Conservation (phyloP, 2,797 vertebrate species). For the Neosilurus hyrtlii region DNA sequence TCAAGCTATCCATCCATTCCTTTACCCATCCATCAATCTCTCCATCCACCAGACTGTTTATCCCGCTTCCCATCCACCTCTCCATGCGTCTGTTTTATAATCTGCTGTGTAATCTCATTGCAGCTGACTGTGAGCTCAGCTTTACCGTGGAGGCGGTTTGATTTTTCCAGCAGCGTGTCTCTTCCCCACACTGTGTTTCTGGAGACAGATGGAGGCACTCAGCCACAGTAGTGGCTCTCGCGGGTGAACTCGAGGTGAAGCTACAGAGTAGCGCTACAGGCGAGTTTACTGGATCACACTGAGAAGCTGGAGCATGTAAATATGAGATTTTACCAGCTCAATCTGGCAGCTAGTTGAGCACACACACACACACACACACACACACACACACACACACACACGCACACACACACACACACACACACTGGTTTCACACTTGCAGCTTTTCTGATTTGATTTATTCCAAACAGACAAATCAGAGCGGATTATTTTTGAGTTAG, state of each 20-base stretch:
- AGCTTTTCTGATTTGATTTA: constrained; percentile 1
- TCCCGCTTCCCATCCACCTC: background rate
- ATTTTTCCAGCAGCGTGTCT: background rate
- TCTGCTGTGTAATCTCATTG: background rate
- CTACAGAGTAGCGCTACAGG: constrained; percentile 13
- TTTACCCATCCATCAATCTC: background rate
- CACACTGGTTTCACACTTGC: background rate
- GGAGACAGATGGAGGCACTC: constrained; percentile 25
- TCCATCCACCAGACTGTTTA: too few species aligned
- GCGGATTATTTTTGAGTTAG: background rate
- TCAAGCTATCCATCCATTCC: background rate
- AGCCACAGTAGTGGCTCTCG: constrained; percentile 16
- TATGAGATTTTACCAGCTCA: constrained; percentile 21
- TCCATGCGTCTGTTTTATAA: background rate
- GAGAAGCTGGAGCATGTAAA: constrained; percentile 33
- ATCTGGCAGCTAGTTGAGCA: constrained; percentile 25
- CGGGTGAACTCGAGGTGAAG: constrained; percentile 17
- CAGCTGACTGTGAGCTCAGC: constrained; percentile 15
- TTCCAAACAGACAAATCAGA: background rate
- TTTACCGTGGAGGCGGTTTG: background rate
- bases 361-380: constrained; percentile 5
- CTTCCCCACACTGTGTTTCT: background rate
- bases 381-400: background rate
- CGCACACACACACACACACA: constrained; percentile 9
- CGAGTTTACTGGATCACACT: constrained; percentile 30